These are phyloP conservation scores for Lithophane semibrunnea DNA, from an alignment of 2,888 invertebrate genomes.

Conservation along the genomic window DNA sequence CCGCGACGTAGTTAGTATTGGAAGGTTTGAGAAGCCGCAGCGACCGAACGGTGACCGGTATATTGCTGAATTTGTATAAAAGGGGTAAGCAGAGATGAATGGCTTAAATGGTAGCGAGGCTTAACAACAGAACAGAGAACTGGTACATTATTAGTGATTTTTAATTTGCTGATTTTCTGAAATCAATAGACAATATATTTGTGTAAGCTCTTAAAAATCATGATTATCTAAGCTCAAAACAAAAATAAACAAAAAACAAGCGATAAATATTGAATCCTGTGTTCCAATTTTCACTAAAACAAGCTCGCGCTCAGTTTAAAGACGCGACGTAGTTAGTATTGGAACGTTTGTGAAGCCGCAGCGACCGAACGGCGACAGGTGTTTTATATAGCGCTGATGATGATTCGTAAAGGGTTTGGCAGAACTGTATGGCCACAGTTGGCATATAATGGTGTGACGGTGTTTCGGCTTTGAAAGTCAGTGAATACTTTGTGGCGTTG, in stretches of 20 bases:
- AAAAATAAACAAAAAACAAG: not conserved
- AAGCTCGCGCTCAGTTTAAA: constrained; percentile 14
- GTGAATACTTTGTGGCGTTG: not conserved
- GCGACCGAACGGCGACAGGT: constrained; percentile 14
- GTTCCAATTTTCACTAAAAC: constrained; percentile 10
- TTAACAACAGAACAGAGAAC: not conserved
- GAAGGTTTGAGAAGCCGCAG: constrained; percentile 27
- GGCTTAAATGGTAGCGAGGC: not conserved
- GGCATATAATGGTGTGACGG: not conserved
- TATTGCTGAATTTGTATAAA: not conserved
- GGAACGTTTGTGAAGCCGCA: constrained; percentile 19
- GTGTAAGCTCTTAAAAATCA: not conserved
- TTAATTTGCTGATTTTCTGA: not conserved
- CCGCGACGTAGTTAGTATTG: constrained; percentile 23
- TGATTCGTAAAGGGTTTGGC: not conserved
- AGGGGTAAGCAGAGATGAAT: not conserved
- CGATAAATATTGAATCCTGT: constrained; percentile 23
- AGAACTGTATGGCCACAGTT: not conserved
- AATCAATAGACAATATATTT: not conserved
- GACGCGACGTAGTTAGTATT: constrained; percentile 11
- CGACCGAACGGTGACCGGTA: constrained; percentile 16
- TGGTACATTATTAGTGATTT: not conserved
- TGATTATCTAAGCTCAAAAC: not conserved
- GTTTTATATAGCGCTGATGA: not conserved
- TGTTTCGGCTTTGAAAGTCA: not conserved